A percentile compares a stretch with the other conserved stretches of the same genome.
Conservation (phyloP, 92 coral and sea anemone species). For the Porites evermanni region DNA sequence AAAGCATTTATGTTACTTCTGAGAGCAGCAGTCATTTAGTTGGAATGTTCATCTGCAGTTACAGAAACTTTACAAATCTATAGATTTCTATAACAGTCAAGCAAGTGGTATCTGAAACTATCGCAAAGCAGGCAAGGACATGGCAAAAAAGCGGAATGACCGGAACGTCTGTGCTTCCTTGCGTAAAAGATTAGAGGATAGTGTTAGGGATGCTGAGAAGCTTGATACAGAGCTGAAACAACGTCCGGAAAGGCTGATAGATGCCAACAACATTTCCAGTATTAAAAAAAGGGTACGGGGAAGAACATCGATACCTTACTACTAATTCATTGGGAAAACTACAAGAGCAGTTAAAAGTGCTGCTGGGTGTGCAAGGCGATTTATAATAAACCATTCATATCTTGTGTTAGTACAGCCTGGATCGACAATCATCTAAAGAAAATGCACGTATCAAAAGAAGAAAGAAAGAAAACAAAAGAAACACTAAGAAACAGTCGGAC, state of each 20-base stretch:
- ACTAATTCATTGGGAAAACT: neutral
- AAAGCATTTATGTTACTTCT: slow-evolving; percentile 32
- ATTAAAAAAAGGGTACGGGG: slow-evolving; percentile 58
- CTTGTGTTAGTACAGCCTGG: slow-evolving; percentile 53
- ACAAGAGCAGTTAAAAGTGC: slow-evolving; percentile 36
- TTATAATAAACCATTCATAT: slow-evolving; percentile 33
- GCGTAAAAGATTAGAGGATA: slow-evolving; percentile 46
- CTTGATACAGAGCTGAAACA: slow-evolving; percentile 41
- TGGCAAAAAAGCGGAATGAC: slow-evolving; percentile 35
- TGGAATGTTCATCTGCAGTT: slow-evolving; percentile 46
- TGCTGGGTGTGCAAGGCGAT: slow-evolving; percentile 22
- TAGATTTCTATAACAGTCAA: slow-evolving; percentile 42
- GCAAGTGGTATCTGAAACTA: slow-evolving; percentile 64
- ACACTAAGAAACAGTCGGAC: slow-evolving; percentile 24
- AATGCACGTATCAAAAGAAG: slow-evolving; percentile 52
- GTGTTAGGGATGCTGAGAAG: slow-evolving; percentile 57
- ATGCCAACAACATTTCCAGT: slow-evolving; percentile 33
- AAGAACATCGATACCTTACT: slow-evolving; percentile 47
- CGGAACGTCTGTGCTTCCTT: slow-evolving; percentile 49
- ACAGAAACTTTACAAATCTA: neutral
- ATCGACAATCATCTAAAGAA: slow-evolving; percentile 45
- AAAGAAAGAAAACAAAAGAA: slow-evolving; percentile 59
- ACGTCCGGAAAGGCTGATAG: slow-evolving; percentile 51
- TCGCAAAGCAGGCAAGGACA: slow-evolving; percentile 35
- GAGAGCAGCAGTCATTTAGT: slow-evolving; percentile 62